Percentiles rank a stretch among this genome's conserved stretches.
Conservation (phyloP, 2,888 invertebrate genomes). For the Bimastos eiseni region DNA sequence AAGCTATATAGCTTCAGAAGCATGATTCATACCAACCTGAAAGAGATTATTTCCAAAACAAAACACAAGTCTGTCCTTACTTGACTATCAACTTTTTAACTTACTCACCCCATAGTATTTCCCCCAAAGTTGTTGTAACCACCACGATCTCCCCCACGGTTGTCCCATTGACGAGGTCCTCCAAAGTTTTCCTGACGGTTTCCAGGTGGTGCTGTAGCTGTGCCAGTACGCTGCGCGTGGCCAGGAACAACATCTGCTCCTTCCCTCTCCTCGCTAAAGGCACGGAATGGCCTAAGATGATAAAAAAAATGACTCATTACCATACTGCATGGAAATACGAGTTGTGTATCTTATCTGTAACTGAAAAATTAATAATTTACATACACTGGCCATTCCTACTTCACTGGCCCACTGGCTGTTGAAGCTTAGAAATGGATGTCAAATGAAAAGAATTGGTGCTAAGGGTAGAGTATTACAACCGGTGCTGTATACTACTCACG, state of each 20-base stretch:
- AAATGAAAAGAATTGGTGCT: too few species aligned
- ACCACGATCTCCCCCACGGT: conserved; percentile 15
- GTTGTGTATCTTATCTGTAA: background rate
- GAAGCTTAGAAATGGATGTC: too few species aligned
- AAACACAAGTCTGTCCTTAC: background rate
- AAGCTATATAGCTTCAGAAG: background rate
- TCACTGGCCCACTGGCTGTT: too few species aligned
- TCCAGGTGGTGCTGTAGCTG: background rate
- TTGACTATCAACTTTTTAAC: background rate
- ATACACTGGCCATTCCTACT: too few species aligned
- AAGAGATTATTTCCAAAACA: background rate
- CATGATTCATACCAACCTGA: background rate
- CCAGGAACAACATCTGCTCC: background rate
- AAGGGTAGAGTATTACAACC: too few species aligned
- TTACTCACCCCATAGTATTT: conserved; percentile 1
- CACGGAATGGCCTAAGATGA: conserved; percentile 24
- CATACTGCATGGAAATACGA: background rate
- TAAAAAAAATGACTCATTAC: background rate
- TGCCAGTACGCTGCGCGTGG: conserved; percentile 2
- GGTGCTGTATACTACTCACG: too few species aligned
- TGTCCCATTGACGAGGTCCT: conserved; percentile 31
- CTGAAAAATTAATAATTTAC: background rate
- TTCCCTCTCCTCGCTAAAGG: conserved; percentile 25
- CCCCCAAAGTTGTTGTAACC: conserved; percentile 7
- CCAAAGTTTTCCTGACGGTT: conserved; percentile 27